Percentiles rank a stretch among this genome's conserved stretches.
These are phyloP conservation scores for Saccopteryx leptura DNA, from an alignment of 2,113 vertebrate genomes.

Conservation along the genomic window DNA sequence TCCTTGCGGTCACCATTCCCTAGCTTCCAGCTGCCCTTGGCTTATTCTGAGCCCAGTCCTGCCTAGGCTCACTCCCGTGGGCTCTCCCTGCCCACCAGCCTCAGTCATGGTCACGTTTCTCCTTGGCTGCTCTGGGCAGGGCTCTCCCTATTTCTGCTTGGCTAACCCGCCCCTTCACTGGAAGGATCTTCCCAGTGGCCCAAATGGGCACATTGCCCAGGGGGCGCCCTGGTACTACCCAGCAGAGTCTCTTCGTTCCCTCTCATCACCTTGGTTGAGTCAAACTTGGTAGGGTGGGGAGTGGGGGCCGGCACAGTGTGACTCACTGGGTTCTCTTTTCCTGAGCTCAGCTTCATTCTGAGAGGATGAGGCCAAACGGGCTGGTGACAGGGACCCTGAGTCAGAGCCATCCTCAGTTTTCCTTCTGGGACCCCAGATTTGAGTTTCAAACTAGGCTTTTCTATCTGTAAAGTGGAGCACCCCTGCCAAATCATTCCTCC, in stretches of 20 bases:
- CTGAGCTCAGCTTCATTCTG: constrained; percentile 78
- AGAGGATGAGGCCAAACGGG: constrained; percentile 54
- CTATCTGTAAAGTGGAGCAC: not conserved
- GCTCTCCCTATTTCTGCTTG: constrained; percentile 46
- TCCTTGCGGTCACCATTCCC: not conserved
- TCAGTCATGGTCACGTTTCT: constrained; percentile 18
- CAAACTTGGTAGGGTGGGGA: not conserved
- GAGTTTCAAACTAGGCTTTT: constrained; percentile 38
- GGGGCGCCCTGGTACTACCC: constrained; percentile 67
- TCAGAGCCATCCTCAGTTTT: constrained; percentile 35
- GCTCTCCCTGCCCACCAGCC: constrained; percentile 53
- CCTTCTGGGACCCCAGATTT: not conserved
- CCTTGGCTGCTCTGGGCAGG: constrained; percentile 27
- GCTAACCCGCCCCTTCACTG: constrained; percentile 7
- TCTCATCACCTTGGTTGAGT: constrained; percentile 64
- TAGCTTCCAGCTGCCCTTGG: not conserved
- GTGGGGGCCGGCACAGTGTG: not conserved
- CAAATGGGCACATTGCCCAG: constrained; percentile 66
- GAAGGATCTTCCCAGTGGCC: constrained; percentile 42
- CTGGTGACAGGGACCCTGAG: constrained; percentile 68
- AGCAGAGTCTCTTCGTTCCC: not conserved
- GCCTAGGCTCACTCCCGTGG: not conserved
- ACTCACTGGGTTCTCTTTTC: constrained; percentile 66
- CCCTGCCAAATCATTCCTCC: not conserved
- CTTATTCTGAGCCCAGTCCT: not conserved